Percentiles rank a stretch among this genome's conserved stretches.
Evolutionary conservation across 1,140 invertebrate species (phyloP).

Genomic region (Drosophila sturtevanti): DNA sequence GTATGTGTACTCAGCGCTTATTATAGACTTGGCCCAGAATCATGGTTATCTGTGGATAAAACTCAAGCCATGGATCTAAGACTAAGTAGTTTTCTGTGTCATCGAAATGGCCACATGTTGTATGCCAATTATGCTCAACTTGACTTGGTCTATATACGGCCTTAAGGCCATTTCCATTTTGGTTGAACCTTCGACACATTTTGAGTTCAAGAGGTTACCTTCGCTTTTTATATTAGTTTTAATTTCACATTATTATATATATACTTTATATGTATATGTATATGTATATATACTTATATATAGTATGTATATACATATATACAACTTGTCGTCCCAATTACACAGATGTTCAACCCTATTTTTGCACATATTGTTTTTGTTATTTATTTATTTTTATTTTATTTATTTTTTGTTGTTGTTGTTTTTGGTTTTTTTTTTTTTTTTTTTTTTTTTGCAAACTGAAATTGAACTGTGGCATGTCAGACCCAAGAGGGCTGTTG

Average conservation of each 20-base stretch:
- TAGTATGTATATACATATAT: slow-evolving; percentile 11
- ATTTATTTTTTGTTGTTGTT: slow-evolving; percentile 25
- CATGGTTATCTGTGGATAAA: neutral
- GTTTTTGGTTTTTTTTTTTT: slow-evolving; percentile 33
- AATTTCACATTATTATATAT: neutral
- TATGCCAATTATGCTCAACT: neutral
- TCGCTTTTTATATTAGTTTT: neutral
- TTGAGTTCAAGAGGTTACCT: neutral
- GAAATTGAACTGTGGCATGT: slow-evolving; percentile 74
- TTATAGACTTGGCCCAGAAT: neutral
- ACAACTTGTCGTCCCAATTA: slow-evolving; percentile 46
- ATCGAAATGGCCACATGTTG: slow-evolving; percentile 1
- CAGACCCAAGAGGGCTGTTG: slow-evolving; percentile 60
- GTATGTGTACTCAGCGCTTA: neutral
- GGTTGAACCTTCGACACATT: no score
- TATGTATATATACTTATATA: no score
- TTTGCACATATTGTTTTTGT: slow-evolving; percentile 40
- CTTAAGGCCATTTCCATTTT: neutral
- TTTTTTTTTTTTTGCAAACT: slow-evolving; percentile 28
- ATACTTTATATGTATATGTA: no score
- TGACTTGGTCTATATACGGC: neutral
- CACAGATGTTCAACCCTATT: slow-evolving; percentile 48
- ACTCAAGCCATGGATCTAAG: neutral
- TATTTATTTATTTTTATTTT: slow-evolving; percentile 7
- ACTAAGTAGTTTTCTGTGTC: neutral